A percentile compares a stretch with the other conserved stretches of the same genome.
These are phyloP conservation scores for Lutraria lutraria DNA, from an alignment of 2,888 invertebrate genomes.

Conservation along the genomic window DNA sequence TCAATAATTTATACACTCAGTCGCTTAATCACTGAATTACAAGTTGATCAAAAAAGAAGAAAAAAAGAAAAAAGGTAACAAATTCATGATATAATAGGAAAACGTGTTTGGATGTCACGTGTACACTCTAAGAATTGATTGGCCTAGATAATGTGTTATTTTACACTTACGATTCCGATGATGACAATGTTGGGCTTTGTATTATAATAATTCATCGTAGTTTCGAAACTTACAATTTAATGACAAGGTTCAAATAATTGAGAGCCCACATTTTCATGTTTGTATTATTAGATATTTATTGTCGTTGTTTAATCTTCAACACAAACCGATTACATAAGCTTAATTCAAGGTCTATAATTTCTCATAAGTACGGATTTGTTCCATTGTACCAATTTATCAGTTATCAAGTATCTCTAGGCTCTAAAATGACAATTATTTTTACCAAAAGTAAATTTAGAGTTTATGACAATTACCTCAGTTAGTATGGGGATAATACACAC, in stretches of 20 bases:
- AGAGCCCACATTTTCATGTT: background rate
- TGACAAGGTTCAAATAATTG: background rate
- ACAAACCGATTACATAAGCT: background rate
- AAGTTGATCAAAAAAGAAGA: no score
- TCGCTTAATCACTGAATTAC: no score
- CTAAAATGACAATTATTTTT: background rate
- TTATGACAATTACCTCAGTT: background rate
- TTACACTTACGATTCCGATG: no score
- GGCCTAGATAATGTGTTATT: no score
- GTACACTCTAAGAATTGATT: no score
- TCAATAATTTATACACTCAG: no score
- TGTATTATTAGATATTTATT: background rate
- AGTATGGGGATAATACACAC: background rate
- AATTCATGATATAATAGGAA: no score
- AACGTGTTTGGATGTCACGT: no score
- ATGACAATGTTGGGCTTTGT: no score
- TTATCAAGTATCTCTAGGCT: background rate
- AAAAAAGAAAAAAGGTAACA: no score
- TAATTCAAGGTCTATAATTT: background rate
- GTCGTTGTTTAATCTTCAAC: background rate
- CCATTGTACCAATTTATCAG: background rate
- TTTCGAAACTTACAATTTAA: background rate
- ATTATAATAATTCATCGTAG: no score
- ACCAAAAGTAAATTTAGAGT: background rate
- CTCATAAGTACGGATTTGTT: constrained; percentile 1